Evolutionary conservation across 92 coral and sea anemone species (phyloP).

Genomic region (Zoanthus gigantus): DNA sequence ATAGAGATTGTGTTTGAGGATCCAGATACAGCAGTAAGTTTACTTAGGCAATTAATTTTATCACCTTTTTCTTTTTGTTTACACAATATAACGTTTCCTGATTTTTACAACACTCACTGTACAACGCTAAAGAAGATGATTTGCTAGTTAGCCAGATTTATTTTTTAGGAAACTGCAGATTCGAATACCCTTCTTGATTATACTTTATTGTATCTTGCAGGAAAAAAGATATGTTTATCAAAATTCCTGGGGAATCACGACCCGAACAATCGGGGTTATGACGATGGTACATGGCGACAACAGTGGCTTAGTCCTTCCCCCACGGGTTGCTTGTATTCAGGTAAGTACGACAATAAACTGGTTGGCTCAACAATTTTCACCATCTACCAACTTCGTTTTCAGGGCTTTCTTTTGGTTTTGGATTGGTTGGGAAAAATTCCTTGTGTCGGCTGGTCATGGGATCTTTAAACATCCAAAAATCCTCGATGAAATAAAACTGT

Average conservation of each 20-base stretch:
- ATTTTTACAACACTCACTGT: too few species aligned
- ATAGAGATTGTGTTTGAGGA: constrained; percentile 97
- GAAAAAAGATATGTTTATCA: constrained; percentile 90
- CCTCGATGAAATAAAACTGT: too few species aligned
- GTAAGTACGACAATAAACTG: constrained; percentile 33
- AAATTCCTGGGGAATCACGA: constrained; percentile 98
- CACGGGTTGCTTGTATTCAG: constrained; percentile 93
- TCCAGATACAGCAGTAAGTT: constrained; percentile 84
- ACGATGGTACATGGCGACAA: constrained; percentile 97
- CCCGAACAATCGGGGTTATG: constrained; percentile 96
- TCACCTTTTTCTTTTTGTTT: background rate
- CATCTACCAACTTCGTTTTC: too few species aligned
- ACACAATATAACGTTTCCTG: too few species aligned
- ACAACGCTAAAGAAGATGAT: too few species aligned
- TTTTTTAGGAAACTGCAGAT: background rate
- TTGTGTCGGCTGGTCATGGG: too few species aligned
- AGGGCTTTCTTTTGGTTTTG: too few species aligned
- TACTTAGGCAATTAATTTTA: background rate
- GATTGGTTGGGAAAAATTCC: too few species aligned
- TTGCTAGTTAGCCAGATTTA: too few species aligned
- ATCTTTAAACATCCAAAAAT: too few species aligned
- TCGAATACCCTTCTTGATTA: background rate
- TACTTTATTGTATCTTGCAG: constrained; percentile 41
- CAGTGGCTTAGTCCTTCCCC: constrained; percentile 91
- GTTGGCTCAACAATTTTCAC: too few species aligned